phyloP scores from a whole-genome alignment of 1,140 invertebrate species.

The Palaemon carinicauda region DNA sequence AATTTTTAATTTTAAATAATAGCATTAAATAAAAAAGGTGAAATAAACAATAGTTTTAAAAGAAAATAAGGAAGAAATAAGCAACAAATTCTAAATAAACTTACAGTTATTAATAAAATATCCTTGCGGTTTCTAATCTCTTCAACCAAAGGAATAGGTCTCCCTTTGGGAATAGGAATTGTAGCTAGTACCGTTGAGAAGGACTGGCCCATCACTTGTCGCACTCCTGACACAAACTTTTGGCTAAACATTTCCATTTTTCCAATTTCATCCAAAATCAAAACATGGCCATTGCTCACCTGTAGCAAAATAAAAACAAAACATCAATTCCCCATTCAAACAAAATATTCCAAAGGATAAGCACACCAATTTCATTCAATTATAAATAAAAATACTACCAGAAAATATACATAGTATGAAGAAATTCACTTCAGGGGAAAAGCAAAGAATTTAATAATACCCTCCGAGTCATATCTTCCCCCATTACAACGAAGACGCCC shows the following conservation, averaged over 20 bases:
- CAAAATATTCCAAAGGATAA: no score
- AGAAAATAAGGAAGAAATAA: background rate
- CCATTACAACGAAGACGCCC: no score
- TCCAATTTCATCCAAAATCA: slow-evolving; percentile 75
- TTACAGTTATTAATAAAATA: slow-evolving; percentile 31
- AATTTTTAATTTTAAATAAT: no score
- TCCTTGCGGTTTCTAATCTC: slow-evolving; percentile 15
- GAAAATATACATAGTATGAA: background rate
- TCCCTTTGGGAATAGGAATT: slow-evolving; percentile 30
- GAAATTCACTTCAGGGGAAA: no score
- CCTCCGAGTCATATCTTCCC: no score
- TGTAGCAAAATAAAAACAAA: background rate
- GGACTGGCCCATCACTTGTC: slow-evolving; percentile 17
- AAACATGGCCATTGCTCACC: slow-evolving; percentile 57
- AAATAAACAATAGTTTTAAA: background rate
- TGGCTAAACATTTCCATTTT: slow-evolving; percentile 76
- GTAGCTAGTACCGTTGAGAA: background rate
- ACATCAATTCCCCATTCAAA: no score
- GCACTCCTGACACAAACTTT: slow-evolving; percentile 66
- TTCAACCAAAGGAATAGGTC: slow-evolving; percentile 37
- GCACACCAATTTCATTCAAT: no score
- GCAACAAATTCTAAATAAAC: background rate
- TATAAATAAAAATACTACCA: no score
- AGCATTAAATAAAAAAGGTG: background rate
- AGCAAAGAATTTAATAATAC: no score